Percentiles rank a stretch among this genome's conserved stretches.
phyloP scores from a whole-genome alignment of 2,888 invertebrate species.

The Aphodius granarius region DNA sequence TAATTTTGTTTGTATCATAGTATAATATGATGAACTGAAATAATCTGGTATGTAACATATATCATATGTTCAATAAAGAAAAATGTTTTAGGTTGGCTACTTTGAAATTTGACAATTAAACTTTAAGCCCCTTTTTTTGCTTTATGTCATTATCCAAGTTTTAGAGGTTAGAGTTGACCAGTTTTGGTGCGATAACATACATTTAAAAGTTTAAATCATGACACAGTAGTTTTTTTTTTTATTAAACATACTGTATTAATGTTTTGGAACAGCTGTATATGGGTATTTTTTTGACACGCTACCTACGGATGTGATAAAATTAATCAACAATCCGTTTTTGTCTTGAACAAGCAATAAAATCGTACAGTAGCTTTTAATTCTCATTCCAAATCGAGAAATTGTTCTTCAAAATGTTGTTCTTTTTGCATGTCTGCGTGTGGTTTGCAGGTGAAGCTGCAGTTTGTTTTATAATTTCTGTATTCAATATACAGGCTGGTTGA shows the following conservation, averaged over 20 bases:
- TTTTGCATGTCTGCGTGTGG: not conserved
- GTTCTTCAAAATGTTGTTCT: not conserved
- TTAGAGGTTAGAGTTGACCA: too few species aligned
- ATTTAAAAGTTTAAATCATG: too few species aligned
- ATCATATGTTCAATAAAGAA: too few species aligned
- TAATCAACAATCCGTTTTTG: not conserved
- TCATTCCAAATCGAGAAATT: not conserved
- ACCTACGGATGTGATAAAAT: not conserved
- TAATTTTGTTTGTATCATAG: too few species aligned
- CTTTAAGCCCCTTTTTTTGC: too few species aligned
- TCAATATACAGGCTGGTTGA: not conserved
- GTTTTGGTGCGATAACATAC: too few species aligned
- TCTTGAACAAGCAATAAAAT: not conserved
- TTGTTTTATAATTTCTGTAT: not conserved
- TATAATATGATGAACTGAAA: too few species aligned
- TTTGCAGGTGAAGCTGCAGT: not conserved
- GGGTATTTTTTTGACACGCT: not conserved
- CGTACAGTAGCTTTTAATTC: not conserved
- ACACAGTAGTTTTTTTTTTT: not conserved
- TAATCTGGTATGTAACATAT: too few species aligned
- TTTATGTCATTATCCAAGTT: too few species aligned
- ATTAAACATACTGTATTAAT: not conserved
- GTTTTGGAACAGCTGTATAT: not conserved
- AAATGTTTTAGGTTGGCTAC: too few species aligned
- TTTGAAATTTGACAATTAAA: too few species aligned